These are phyloP conservation scores for Cepaea nemoralis DNA, from an alignment of 1,140 invertebrate species.

Conservation along the genomic window DNA sequence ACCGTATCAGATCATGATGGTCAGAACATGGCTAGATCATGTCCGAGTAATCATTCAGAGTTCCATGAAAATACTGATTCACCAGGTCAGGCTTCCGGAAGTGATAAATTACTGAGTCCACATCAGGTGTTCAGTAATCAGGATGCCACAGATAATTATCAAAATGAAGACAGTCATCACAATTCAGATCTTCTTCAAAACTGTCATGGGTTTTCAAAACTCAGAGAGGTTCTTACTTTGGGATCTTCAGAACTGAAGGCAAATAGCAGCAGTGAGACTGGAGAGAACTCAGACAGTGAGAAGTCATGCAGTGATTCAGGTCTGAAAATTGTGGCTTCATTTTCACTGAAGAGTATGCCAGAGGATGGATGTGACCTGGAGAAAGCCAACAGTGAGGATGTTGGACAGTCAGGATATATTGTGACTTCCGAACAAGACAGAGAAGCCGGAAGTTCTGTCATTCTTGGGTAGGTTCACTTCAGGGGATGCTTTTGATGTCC, in stretches of 20 bases:
- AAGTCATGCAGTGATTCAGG: conserved; percentile 8
- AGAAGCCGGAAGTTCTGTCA: conserved; percentile 24
- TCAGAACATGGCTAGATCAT: background rate
- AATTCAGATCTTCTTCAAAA: background rate
- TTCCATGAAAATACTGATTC: background rate
- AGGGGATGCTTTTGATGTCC: background rate
- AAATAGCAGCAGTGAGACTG: background rate
- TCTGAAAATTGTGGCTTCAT: conserved; percentile 50
- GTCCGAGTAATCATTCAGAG: background rate
- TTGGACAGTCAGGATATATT: background rate
- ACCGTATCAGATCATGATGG: no score
- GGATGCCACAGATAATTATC: background rate
- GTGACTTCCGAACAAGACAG: conserved; percentile 16
- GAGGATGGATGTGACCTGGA: background rate
- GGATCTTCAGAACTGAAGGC: background rate
- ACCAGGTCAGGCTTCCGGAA: background rate
- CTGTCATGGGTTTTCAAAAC: conserved; percentile 30
- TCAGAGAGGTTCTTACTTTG: conserved; percentile 17
- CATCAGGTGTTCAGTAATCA: background rate
- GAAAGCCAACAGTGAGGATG: background rate
- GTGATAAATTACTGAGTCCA: background rate
- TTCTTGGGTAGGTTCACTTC: conserved; percentile 28
- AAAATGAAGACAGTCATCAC: conserved; percentile 20
- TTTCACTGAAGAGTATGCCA: conserved; percentile 37
- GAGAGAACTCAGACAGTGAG: background rate